phyloP scores from a whole-genome alignment of 2,888 invertebrate genomes.

The Nemapogon koenigi region DNA sequence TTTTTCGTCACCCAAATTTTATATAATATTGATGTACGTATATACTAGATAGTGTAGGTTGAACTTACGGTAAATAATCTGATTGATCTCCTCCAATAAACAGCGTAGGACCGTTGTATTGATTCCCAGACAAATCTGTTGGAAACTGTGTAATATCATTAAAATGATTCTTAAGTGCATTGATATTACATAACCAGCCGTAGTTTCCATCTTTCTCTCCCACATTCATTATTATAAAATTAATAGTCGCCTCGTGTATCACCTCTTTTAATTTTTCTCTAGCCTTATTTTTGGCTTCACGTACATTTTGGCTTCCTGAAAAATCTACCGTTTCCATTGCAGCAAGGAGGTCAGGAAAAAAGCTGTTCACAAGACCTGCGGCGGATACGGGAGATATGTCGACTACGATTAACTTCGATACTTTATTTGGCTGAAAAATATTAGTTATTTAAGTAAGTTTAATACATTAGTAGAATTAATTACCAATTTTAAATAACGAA shows the following conservation, averaged over 20 bases:
- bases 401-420: constrained; percentile 69
- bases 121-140: constrained; percentile 41
- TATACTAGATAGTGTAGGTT: not conserved
- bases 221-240: constrained; percentile 55
- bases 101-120: constrained; percentile 74
- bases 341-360: constrained; percentile 67
- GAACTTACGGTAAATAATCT: constrained; percentile 77
- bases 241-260: constrained; percentile 64
- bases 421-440: constrained; percentile 51
- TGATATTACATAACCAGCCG: constrained; percentile 81
- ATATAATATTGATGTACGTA: too few species aligned
- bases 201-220: constrained; percentile 30
- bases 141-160: constrained; percentile 70
- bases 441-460: not conserved
- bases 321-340: constrained; percentile 37
- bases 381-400: constrained; percentile 71
- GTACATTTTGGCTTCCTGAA: constrained; percentile 24
- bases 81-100: constrained; percentile 88
- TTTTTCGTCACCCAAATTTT: too few species aligned
- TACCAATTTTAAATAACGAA: too few species aligned
- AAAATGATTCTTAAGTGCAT: constrained; percentile 70
- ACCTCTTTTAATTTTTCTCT: constrained; percentile 27
- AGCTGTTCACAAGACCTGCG: constrained; percentile 53
- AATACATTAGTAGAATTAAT: not conserved
- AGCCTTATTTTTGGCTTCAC: constrained; percentile 25